Evolutionary conservation across 2,113 vertebrate genomes (phyloP).

Genomic region (Tenrec ecaudatus): DNA sequence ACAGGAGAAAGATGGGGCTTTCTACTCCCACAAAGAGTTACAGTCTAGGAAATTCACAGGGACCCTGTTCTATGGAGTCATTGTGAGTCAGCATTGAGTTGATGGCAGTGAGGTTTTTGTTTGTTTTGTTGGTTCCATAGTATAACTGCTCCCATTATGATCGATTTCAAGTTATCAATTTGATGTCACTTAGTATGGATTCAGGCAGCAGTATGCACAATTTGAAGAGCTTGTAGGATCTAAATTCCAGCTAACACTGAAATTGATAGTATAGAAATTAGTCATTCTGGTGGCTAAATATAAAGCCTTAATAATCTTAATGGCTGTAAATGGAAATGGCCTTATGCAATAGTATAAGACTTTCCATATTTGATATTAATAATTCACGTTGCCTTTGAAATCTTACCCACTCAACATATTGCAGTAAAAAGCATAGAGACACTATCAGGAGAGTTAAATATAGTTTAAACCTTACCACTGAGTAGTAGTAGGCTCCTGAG

Average conservation of each 20-base stretch:
- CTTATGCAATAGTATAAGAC: slow-evolving; percentile 38
- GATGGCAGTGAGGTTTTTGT: background rate
- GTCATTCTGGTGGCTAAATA: slow-evolving; percentile 37
- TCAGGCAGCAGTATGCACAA: background rate
- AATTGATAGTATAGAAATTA: slow-evolving; percentile 31
- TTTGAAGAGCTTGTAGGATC: background rate
- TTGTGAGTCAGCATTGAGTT: no score
- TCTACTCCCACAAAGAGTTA: no score
- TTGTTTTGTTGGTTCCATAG: no score
- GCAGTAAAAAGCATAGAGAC: background rate
- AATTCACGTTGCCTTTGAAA: slow-evolving; percentile 65
- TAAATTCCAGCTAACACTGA: background rate
- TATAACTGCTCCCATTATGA: background rate
- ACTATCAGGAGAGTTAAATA: background rate
- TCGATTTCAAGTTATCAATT: background rate
- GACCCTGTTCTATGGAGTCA: no score
- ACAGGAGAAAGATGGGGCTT: background rate
- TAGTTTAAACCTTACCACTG: background rate
- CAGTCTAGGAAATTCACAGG: no score
- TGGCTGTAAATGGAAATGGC: slow-evolving; percentile 67
- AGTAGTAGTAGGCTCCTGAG: background rate
- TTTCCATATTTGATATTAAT: slow-evolving; percentile 54
- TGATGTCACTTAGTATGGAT: background rate
- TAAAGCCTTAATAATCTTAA: slow-evolving; percentile 56
- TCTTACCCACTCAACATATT: slow-evolving; percentile 7